A percentile compares a stretch with the other conserved stretches of the same genome.
These are phyloP conservation scores for Lonchura striata DNA, from an alignment of 2,113 vertebrate species.

Conservation along the genomic window DNA sequence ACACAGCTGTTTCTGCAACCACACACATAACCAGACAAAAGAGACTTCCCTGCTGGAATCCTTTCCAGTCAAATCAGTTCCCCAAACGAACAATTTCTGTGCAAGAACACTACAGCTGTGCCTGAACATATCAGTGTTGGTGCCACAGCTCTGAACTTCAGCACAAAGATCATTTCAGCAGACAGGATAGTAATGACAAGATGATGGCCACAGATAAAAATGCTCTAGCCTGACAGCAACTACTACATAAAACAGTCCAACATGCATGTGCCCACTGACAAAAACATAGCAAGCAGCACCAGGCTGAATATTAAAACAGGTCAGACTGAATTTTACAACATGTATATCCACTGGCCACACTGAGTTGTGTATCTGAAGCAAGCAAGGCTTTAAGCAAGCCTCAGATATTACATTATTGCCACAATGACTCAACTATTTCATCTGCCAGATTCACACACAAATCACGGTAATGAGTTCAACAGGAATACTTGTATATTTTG, in stretches of 20 bases:
- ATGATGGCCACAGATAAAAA: rapidly evolving
- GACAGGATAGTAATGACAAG: not conserved
- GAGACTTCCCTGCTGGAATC: not conserved
- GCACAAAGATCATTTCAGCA: not conserved
- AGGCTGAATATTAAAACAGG: not conserved
- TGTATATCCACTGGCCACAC: not conserved
- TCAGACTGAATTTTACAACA: not conserved
- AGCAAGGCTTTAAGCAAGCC: not conserved
- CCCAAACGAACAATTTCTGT: not conserved
- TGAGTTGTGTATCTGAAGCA: not conserved
- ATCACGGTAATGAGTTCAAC: not conserved
- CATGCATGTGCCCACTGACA: not conserved
- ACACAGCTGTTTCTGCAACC: not conserved
- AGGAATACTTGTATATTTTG: not conserved
- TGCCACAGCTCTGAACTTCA: not conserved
- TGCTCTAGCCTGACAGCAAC: not conserved
- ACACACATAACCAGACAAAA: not conserved
- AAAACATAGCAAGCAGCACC: not conserved
- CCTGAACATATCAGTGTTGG: not conserved
- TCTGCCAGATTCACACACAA: not conserved
- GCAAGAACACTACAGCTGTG: not conserved
- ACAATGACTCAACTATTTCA: not conserved
- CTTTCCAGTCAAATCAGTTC: not conserved
- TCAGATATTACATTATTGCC: not conserved
- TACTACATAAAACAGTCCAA: not conserved